Evolutionary conservation across 2,113 vertebrate species (phyloP).

Genomic region (Saguinus midas): DNA sequence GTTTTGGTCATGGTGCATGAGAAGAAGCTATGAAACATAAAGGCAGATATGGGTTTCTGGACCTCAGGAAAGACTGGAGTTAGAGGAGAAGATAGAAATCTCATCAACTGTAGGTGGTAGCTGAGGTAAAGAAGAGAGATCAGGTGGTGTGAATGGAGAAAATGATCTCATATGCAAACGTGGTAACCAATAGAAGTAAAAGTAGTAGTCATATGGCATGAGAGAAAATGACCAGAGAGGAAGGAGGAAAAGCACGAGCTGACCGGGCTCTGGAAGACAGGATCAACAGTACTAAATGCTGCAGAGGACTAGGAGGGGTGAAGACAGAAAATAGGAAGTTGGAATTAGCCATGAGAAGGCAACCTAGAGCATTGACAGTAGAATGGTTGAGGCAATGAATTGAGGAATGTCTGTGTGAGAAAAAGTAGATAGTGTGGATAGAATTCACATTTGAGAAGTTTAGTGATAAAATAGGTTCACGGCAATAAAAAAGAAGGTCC

Average conservation of each 20-base stretch:
- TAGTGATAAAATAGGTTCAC: background rate
- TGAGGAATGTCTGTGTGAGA: background rate
- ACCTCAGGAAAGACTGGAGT: background rate
- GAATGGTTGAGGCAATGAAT: background rate
- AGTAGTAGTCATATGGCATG: background rate
- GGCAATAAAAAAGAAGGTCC: background rate
- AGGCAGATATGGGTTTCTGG: background rate
- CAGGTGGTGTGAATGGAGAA: background rate
- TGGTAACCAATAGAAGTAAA: background rate
- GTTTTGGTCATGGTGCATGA: background rate
- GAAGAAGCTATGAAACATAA: background rate
- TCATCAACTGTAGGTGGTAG: background rate
- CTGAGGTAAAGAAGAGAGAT: background rate
- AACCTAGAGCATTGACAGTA: background rate
- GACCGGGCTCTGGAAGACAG: background rate
- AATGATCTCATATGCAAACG: background rate
- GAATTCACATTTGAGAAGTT: background rate
- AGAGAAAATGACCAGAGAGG: background rate
- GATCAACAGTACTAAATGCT: background rate
- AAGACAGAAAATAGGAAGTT: background rate
- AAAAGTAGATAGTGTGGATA: background rate
- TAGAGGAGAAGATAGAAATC: background rate
- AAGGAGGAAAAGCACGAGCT: background rate
- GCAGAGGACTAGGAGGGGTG: background rate
- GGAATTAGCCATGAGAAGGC: background rate